A percentile compares a stretch with the other conserved stretches of the same genome.
Conservation (phyloP, 2,113 vertebrate genomes). For the Pithys albifrons region DNA sequence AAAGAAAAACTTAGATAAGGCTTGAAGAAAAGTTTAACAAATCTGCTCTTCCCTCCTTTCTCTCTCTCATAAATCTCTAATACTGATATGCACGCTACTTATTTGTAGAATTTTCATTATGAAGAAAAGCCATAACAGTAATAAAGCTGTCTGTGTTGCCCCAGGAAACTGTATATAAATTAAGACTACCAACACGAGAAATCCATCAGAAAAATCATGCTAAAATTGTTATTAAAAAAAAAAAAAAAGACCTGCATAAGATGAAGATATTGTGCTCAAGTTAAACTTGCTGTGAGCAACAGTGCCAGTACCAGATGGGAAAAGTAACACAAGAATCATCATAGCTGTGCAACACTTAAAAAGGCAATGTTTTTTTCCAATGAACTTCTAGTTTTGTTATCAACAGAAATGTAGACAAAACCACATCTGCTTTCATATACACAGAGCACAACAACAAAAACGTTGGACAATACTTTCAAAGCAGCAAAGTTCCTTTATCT, state of each 20-base stretch:
- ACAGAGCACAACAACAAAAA: neutral
- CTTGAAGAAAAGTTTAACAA: neutral
- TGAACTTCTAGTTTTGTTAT: neutral
- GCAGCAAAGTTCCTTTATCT: neutral
- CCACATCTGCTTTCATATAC: neutral
- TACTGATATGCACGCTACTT: neutral
- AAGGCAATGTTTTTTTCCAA: neutral
- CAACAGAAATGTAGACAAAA: neutral
- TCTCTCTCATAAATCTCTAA: neutral
- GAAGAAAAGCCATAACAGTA: slow-evolving; percentile 11
- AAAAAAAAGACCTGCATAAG: neutral
- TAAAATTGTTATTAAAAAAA: neutral
- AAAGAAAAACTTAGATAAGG: neutral
- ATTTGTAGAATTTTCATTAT: slow-evolving; percentile 6
- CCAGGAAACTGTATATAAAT: slow-evolving; percentile 20
- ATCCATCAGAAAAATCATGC: slow-evolving; percentile 1
- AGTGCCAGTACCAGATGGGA: neutral
- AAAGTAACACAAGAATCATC: neutral
- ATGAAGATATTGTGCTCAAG: neutral
- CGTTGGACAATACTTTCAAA: neutral
- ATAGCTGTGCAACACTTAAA: neutral
- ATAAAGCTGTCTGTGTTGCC: slow-evolving; percentile 15
- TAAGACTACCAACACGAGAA: neutral
- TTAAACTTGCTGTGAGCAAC: neutral
- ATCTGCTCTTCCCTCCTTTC: neutral